phyloP scores from a whole-genome alignment of 2,797 vertebrate species.

The Tragopan temminckii region DNA sequence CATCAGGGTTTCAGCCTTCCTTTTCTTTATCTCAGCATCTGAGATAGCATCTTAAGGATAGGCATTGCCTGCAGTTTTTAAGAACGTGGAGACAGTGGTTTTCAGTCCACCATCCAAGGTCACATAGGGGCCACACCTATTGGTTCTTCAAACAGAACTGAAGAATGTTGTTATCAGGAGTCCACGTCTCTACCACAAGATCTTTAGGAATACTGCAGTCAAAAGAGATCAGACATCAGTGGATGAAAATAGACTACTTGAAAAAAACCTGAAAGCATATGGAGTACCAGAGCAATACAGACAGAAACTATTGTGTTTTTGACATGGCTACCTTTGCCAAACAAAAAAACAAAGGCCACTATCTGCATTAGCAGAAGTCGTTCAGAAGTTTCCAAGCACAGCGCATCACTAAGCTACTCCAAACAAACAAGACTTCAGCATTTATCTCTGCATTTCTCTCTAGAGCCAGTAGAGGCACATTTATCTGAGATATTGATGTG shows the following conservation, averaged over 20 bases:
- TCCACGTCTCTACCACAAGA: background rate
- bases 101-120: background rate
- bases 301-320: background rate
- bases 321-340: background rate
- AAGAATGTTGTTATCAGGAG: background rate
- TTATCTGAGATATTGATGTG: background rate
- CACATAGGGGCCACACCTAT: background rate
- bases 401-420: background rate
- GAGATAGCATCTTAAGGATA: background rate
- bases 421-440: background rate
- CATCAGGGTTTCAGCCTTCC: background rate
- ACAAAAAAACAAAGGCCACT: background rate
- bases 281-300: background rate
- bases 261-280: background rate
- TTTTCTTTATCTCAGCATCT: background rate
- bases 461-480: background rate
- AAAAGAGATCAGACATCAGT: background rate
- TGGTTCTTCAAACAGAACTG: background rate
- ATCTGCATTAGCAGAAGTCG: background rate
- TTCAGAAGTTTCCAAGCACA: conserved; percentile 16
- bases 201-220: background rate
- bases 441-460: background rate
- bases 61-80: background rate
- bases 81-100: background rate
- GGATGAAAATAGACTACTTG: background rate